phyloP scores from a whole-genome alignment of 2,888 invertebrate genomes.

The Rotaria sp. region DNA sequence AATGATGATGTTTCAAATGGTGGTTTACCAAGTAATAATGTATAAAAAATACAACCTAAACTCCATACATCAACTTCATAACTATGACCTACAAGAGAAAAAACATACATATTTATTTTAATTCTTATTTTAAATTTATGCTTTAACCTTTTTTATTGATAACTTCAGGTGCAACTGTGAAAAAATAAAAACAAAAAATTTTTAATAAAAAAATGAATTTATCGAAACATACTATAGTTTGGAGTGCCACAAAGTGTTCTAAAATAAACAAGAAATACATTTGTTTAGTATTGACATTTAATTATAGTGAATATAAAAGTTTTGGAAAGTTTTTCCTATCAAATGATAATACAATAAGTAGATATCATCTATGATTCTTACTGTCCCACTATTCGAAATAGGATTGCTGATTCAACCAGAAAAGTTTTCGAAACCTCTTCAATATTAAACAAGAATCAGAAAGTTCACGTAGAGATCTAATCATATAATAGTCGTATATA shows the following conservation, averaged over 20 bases:
- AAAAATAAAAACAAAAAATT: background rate
- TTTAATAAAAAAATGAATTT: background rate
- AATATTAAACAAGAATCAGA: no score
- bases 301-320: no score
- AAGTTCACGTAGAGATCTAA: no score
- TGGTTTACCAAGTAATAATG: conserved; percentile 86
- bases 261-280: background rate
- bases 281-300: no score
- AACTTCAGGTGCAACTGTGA: conserved; percentile 80
- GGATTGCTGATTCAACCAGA: no score
- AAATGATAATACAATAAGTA: no score
- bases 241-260: conserved; percentile 94
- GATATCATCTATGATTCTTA: no score
- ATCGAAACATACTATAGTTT: conserved; percentile 67
- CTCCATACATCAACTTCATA: conserved; percentile 99
- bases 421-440: no score
- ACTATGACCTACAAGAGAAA: conserved; percentile 67
- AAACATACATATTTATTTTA: no score
- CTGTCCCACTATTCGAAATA: no score
- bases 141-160: conserved; percentile 68
- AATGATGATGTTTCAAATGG: conserved; percentile 93
- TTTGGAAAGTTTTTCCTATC: no score
- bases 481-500: no score
- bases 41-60: conserved; percentile 94
- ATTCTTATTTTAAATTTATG: background rate